Evolutionary conservation across 2,888 invertebrate genomes (phyloP).

Genomic region (Yponomeuta cagnagella): DNA sequence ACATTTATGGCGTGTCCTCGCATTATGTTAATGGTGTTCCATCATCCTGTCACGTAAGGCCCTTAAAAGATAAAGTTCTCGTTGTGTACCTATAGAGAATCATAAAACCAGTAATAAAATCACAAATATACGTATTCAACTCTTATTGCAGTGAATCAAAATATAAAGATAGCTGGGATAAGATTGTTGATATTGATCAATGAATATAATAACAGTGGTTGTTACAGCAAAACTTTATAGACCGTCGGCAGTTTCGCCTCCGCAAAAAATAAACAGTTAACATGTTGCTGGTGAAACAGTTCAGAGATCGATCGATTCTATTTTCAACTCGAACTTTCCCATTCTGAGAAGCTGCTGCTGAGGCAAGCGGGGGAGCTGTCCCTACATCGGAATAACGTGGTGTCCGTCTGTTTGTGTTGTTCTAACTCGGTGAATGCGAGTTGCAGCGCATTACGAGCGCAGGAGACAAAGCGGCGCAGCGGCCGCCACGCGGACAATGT

Average conservation of each 20-base stretch:
- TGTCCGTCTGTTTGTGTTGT: not conserved
- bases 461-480: not conserved
- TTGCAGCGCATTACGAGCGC: not conserved
- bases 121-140: conserved; percentile 7
- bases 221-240: not conserved
- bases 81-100: not conserved
- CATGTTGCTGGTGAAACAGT: not conserved
- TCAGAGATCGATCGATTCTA: not conserved
- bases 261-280: not conserved
- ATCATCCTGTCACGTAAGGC: too few species aligned
- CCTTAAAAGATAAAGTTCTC: not conserved
- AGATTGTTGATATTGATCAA: conserved; percentile 5
- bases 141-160: not conserved
- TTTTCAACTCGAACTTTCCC: conserved; percentile 25
- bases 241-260: not conserved
- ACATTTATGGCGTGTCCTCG: too few species aligned
- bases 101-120: conserved; percentile 14
- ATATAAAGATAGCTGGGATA: not conserved
- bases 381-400: not conserved
- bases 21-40: too few species aligned
- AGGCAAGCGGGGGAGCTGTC: not conserved
- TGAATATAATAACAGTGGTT: not conserved
- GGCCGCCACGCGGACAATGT: not conserved
- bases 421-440: not conserved
- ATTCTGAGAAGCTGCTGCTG: conserved; percentile 35